phyloP scores from a whole-genome alignment of 2,113 vertebrate genomes.

The Gymnorhina tibicen region DNA sequence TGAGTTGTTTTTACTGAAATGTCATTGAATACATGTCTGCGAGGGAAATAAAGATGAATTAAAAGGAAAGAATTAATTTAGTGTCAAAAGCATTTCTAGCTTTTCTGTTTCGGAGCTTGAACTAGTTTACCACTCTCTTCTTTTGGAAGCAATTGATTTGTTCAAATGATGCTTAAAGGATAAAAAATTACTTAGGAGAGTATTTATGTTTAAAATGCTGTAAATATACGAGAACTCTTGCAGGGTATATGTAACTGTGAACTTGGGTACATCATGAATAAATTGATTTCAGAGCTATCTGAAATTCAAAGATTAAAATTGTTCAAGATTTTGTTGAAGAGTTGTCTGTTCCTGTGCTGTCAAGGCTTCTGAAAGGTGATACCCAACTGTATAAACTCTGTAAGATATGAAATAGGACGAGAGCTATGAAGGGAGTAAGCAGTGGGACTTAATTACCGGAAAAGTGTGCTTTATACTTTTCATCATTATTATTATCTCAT shows the following conservation, averaged over 20 bases:
- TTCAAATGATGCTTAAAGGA: background rate
- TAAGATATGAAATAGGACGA: background rate
- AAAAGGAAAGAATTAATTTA: background rate
- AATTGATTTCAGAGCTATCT: background rate
- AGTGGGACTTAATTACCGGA: background rate
- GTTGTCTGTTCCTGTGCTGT: fast-evolving
- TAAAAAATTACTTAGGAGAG: background rate
- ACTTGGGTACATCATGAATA: background rate
- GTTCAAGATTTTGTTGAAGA: background rate
- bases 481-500: background rate
- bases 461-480: background rate
- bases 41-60: background rate
- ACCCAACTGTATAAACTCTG: background rate
- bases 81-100: background rate
- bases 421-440: background rate
- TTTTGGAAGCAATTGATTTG: background rate
- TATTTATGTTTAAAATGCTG: background rate
- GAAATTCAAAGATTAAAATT: background rate
- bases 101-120: background rate
- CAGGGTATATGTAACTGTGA: background rate
- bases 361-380: background rate
- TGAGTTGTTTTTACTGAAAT: background rate
- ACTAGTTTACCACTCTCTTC: background rate
- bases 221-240: background rate
- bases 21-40: background rate